Base-by-base conservation (phyloP, 2,888 invertebrate species). In the Phaedon cochleariae region DNA sequence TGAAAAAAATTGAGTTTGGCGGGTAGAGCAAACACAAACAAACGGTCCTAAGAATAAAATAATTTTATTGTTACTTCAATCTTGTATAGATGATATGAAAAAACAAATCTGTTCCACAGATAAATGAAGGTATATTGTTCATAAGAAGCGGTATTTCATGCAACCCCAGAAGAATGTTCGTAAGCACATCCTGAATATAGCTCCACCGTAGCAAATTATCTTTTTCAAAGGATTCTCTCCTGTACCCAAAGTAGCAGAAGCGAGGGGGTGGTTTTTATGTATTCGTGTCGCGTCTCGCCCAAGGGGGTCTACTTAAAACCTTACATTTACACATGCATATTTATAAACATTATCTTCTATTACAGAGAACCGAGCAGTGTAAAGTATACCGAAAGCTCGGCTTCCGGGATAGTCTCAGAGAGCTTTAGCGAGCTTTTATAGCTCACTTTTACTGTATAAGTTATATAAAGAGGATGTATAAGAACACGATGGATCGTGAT, bases 311-410 rank as follows among this genome's bases (percentile, higher is more conserved):
- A 77, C 79, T 78, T 81, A 81, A 80, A 79, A 77, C 80, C 79
- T 80, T 81, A 81, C 82, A 82, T 82, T 83, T 81, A 80, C 81
- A 80, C 82, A 83, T 84, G 81, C 83, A 84, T 84, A 83, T 84
- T 84, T 84, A 84, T 84, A 84, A 83, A 84, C 82, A 83, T 83
- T 84, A 84, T 83, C 84, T 83, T 82, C 83, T 82, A 83, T 83
- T 82, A 81, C 81, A 79, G 76, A 80, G 80, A 78, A 76, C 77
- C 80, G 81, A 80, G 80, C 77, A 80, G 80, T 81, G 82, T 81
- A 82, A 82, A 81, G 81, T 79, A 80, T 79, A 79, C 77, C 69
- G 74, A 61, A 62, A 63, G 52, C 65, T 57, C 49, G 52, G 66
- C 78, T 80, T 82, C 80, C 81, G 81, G 79, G 72, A 71, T 70